Conservation (phyloP, 1,140 invertebrate species). For the Bemisia tabaci region DNA sequence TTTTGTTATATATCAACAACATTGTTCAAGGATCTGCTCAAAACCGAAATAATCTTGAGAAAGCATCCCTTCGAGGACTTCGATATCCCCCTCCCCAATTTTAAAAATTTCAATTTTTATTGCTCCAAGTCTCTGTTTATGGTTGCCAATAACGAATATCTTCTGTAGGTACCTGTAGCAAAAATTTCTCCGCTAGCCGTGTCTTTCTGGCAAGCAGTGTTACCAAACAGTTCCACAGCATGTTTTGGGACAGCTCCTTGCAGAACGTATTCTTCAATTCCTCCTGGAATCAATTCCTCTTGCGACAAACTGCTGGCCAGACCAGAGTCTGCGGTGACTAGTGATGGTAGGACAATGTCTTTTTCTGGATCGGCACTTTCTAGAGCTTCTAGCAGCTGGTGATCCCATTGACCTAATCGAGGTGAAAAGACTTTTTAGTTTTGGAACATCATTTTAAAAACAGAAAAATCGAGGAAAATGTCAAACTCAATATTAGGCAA, state of each 20-base stretch:
- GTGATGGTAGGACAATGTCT: slow-evolving; percentile 25
- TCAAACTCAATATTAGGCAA: too few species aligned
- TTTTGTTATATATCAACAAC: too few species aligned
- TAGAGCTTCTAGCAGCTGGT: slow-evolving; percentile 34
- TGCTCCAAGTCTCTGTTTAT: too few species aligned
- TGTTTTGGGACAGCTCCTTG: slow-evolving; percentile 48
- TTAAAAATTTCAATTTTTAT: too few species aligned
- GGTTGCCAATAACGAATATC: too few species aligned
- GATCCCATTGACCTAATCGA: slow-evolving; percentile 23
- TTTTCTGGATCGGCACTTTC: slow-evolving; percentile 31
- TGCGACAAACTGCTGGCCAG: slow-evolving; percentile 2
- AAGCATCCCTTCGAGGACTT: too few species aligned
- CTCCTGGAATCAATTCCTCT: slow-evolving; percentile 20
- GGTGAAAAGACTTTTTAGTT: slow-evolving; percentile 1
- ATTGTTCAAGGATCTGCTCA: too few species aligned
- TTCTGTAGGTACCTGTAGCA: too few species aligned
- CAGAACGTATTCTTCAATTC: slow-evolving; percentile 46
- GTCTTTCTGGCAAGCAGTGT: slow-evolving; percentile 21
- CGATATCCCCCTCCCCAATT: too few species aligned
- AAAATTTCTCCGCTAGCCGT: slow-evolving; percentile 25
- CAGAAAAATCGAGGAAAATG: too few species aligned
- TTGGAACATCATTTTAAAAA: not conserved
- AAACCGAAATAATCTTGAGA: too few species aligned
- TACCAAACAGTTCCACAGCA: slow-evolving; percentile 34
- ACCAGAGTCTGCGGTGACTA: slow-evolving; percentile 8